phyloP scores from a whole-genome alignment of 1,140 invertebrate species.

The Pteromalus puparum region DNA sequence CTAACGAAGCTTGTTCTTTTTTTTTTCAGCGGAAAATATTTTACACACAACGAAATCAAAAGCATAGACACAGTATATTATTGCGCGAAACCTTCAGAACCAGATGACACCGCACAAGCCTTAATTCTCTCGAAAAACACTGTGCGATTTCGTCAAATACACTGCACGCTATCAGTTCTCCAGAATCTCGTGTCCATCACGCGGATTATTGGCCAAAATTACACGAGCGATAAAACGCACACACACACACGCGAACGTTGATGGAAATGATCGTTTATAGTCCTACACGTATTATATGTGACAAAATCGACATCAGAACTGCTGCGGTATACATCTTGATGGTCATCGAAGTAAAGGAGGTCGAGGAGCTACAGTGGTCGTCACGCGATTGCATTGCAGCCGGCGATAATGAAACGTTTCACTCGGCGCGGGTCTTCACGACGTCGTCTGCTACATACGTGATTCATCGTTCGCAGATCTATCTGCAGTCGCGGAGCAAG shows the following conservation, averaged over 20 bases:
- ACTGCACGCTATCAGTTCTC: background rate
- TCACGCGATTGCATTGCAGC: slow-evolving; percentile 35
- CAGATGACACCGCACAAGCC: too few relatives aligned
- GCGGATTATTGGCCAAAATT: background rate
- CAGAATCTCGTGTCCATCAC: background rate
- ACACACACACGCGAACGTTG: too few relatives aligned
- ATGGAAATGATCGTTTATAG: slow-evolving; percentile 8
- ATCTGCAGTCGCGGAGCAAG: background rate
- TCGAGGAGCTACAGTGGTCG: slow-evolving; percentile 4
- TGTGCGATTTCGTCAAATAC: background rate
- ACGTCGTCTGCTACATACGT: background rate
- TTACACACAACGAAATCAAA: too few relatives aligned
- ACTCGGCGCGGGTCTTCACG: background rate
- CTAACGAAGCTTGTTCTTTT: background rate
- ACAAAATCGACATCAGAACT: background rate
- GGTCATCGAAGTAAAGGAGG: slow-evolving; percentile 25
- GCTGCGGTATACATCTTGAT: background rate
- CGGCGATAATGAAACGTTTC: slow-evolving; percentile 9
- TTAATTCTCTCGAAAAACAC: too few relatives aligned
- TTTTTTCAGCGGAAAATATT: background rate
- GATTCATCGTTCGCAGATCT: slow-evolving; percentile 33
- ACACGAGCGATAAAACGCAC: background rate
- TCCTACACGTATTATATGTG: background rate
- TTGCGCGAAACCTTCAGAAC: too few relatives aligned
- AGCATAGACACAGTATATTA: too few relatives aligned